These are phyloP conservation scores for Daboia siamensis DNA, from an alignment of 2,113 vertebrate species.

Conservation along the genomic window DNA sequence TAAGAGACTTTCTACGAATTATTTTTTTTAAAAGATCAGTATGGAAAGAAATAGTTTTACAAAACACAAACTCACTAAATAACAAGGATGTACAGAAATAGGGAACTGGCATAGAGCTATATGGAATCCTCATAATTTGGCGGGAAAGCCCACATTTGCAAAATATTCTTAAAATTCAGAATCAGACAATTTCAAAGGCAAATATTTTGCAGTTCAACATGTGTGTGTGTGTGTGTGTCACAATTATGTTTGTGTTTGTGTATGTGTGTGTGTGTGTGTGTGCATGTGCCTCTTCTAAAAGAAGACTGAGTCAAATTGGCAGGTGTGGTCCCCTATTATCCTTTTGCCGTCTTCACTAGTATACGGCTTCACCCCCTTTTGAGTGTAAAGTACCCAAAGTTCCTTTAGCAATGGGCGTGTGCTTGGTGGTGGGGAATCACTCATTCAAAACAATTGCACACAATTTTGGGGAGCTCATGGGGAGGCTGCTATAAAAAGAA, in stretches of 20 bases:
- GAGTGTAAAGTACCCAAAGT: background rate
- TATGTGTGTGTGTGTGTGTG: too few species aligned
- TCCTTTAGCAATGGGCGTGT: background rate
- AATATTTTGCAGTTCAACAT: background rate
- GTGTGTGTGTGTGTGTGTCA: conserved; percentile 16
- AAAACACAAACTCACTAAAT: background rate
- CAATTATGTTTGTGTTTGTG: too few species aligned
- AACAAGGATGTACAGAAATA: background rate
- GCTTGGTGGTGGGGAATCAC: too few species aligned
- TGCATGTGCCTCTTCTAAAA: background rate
- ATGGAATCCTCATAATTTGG: background rate
- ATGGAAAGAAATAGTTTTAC: background rate
- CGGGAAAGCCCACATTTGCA: background rate
- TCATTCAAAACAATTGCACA: background rate
- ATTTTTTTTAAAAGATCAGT: background rate
- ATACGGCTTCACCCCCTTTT: background rate
- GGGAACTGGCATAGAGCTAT: background rate
- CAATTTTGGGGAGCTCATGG: background rate
- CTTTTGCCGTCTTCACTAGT: background rate
- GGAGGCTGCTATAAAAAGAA: background rate
- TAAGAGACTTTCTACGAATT: background rate
- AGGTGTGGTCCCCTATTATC: background rate
- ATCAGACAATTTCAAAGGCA: background rate
- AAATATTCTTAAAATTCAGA: background rate
- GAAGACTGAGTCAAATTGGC: background rate